phyloP scores from a whole-genome alignment of 2,113 vertebrate species.

The Thymallus thymallus region DNA sequence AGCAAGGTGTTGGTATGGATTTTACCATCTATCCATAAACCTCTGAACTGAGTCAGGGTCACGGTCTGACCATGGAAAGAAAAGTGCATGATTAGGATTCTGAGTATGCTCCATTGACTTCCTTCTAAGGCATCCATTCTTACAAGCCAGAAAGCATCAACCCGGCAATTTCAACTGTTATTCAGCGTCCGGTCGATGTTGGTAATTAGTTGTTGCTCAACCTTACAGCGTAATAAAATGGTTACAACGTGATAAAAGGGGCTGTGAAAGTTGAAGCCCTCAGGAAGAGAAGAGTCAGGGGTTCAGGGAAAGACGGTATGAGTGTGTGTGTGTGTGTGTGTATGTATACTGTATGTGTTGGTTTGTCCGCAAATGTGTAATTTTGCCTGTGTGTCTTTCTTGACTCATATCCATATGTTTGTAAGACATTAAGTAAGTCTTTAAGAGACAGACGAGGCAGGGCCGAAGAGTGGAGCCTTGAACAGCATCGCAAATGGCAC shows the following conservation, averaged over 20 bases:
- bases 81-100: conserved; percentile 42
- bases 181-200: conserved; percentile 42
- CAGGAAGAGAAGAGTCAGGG: conserved; percentile 31
- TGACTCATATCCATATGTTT: conserved; percentile 14
- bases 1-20: conserved; percentile 14
- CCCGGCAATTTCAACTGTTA: conserved; percentile 45
- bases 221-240: conserved; percentile 7
- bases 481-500: not conserved
- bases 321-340: not conserved
- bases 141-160: conserved; percentile 42
- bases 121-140: conserved; percentile 33
- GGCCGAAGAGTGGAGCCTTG: not conserved
- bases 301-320: conserved; percentile 22
- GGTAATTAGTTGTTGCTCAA: conserved; percentile 50
- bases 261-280: conserved; percentile 27
- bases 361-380: too few species aligned
- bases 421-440: conserved; percentile 4
- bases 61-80: conserved; percentile 21
- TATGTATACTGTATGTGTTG: too few species aligned
- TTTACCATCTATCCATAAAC: conserved; percentile 39
- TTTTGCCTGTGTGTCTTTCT: not conserved
- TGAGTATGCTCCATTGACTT: conserved; percentile 29
- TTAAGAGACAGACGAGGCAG: conserved; percentile 26
- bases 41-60: not conserved
- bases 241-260: conserved; percentile 22